Conservation (phyloP, 2,113 vertebrate genomes). For the Crotalus helleri region DNA sequence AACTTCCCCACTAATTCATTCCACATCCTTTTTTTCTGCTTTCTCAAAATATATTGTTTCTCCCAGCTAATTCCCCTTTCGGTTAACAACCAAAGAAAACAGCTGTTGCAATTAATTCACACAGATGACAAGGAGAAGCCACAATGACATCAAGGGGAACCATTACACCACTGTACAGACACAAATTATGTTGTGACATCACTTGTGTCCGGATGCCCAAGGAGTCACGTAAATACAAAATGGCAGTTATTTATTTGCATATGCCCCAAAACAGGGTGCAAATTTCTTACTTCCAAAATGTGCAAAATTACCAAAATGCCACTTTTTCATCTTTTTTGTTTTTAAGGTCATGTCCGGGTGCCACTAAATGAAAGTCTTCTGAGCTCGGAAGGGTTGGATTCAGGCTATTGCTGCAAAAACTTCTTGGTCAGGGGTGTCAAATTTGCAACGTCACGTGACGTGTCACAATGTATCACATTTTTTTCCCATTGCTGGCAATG, state of each 20-base stretch:
- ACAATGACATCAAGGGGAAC: background rate
- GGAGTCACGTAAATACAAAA: background rate
- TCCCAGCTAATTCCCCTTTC: background rate
- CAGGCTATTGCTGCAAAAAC: background rate
- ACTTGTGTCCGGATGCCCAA: background rate
- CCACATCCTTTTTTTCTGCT: background rate
- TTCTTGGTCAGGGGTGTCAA: no score
- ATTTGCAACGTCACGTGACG: no score
- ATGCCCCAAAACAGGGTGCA: background rate
- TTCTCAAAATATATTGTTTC: background rate
- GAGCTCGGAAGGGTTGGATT: background rate
- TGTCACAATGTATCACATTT: no score
- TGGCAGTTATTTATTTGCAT: background rate
- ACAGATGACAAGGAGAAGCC: background rate
- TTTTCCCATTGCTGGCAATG: no score
- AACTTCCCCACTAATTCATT: background rate
- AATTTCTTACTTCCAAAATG: background rate
- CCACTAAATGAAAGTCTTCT: background rate
- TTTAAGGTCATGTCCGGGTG: background rate
- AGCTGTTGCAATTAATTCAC: background rate
- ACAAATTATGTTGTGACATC: background rate
- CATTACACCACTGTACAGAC: background rate
- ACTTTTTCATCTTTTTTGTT: background rate
- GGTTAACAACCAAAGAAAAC: background rate
- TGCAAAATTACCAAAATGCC: background rate